Conservation (phyloP, 2,888 invertebrate species). For the Agonopterix heracliana region DNA sequence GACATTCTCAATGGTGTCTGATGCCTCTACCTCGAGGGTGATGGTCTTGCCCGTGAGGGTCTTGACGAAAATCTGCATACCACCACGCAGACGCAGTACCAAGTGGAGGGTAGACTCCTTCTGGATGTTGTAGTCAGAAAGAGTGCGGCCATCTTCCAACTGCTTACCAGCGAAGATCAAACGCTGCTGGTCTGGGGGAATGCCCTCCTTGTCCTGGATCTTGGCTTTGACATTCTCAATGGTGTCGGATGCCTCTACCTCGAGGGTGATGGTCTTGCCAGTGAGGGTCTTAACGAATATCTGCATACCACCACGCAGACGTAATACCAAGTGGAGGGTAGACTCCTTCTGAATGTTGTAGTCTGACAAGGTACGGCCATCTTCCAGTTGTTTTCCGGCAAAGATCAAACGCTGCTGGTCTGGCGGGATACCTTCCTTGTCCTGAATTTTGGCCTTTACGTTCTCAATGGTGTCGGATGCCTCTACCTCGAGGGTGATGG, state of each 20-base stretch:
- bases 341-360: constrained; percentile 56
- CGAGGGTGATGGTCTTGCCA: constrained; percentile 39
- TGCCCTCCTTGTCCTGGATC: constrained; percentile 44
- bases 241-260: constrained; percentile 37
- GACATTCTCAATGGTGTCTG: constrained; percentile 33
- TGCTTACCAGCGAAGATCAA: constrained; percentile 43
- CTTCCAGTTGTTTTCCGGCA: constrained; percentile 50
- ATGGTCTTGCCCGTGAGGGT: constrained; percentile 37
- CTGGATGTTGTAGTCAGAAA: constrained; percentile 42
- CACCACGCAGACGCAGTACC: constrained; percentile 28
- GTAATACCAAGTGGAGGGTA: constrained; percentile 42
- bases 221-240: constrained; percentile 44
- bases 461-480: constrained; percentile 51
- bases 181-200: constrained; percentile 43
- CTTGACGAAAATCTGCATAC: constrained; percentile 35
- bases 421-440: constrained; percentile 53
- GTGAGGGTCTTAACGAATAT: constrained; percentile 43
- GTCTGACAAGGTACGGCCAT: constrained; percentile 49
- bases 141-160: constrained; percentile 39
- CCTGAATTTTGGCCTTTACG: constrained; percentile 54
- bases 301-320: constrained; percentile 49
- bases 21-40: constrained; percentile 31
- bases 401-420: constrained; percentile 52
- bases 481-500: constrained; percentile 48
- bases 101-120: constrained; percentile 30